Conservation (phyloP, 2,113 vertebrate genomes). For the Petaurus breviceps region DNA sequence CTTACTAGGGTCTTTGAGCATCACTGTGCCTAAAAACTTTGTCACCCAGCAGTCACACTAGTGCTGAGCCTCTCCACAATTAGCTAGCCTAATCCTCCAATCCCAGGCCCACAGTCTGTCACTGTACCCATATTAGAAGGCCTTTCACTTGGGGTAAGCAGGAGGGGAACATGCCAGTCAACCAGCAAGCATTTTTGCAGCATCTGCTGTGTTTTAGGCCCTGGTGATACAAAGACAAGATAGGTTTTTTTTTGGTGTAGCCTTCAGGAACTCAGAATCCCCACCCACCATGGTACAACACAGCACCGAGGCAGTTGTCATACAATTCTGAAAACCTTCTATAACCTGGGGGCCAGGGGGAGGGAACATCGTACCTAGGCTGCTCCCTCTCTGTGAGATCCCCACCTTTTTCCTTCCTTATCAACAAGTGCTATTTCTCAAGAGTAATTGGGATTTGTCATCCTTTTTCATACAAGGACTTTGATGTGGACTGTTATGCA, state of each 20-base stretch:
- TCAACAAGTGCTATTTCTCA: background rate
- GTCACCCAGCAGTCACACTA: no score
- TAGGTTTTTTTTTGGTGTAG: background rate
- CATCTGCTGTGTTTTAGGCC: background rate
- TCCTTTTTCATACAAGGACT: slow-evolving; percentile 85
- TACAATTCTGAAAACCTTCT: background rate
- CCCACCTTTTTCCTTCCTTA: rapidly evolving
- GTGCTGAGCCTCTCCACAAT: no score
- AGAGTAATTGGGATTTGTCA: slow-evolving; percentile 12
- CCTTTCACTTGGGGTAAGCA: background rate
- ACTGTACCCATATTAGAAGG: background rate
- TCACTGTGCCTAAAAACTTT: no score
- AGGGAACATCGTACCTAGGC: background rate
- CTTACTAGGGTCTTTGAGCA: no score
- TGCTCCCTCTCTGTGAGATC: background rate
- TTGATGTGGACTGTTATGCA: slow-evolving; percentile 92
- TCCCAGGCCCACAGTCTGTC: background rate
- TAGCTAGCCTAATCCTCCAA: background rate
- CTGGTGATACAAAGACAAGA: background rate
- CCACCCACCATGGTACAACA: background rate
- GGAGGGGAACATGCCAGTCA: background rate
- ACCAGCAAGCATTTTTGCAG: background rate
- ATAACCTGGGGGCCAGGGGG: background rate
- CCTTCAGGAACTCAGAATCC: background rate
- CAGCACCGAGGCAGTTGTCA: background rate